Evolutionary conservation across 1,140 invertebrate species (phyloP).

Genomic region (Scylla paramamosain): DNA sequence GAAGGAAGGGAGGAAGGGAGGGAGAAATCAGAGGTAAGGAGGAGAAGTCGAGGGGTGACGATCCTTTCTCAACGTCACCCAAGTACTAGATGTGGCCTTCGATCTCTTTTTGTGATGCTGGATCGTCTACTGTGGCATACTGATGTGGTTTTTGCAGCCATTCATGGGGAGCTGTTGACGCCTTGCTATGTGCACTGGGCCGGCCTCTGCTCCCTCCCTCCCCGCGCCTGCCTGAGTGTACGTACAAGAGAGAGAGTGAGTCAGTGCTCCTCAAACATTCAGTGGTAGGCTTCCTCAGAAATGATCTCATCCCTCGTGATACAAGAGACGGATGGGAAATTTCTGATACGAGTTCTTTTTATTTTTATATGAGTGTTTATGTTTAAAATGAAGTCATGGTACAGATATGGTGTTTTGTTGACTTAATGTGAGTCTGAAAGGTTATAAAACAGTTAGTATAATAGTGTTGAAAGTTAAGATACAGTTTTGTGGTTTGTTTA

Average conservation of each 20-base stretch:
- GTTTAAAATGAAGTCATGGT: background rate
- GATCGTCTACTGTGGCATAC: constrained; percentile 4
- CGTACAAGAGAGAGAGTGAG: background rate
- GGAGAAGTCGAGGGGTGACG: background rate
- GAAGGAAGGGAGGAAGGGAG: background rate
- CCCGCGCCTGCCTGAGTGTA: too few species aligned
- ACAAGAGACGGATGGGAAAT: background rate
- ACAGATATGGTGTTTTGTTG: too few species aligned
- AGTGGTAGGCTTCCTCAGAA: too few species aligned
- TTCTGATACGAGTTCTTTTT: background rate
- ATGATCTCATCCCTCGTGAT: background rate
- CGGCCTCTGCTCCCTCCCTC: too few species aligned
- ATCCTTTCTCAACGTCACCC: background rate
- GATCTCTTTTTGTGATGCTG: background rate
- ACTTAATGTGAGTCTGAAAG: too few species aligned
- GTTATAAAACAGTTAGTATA: too few species aligned
- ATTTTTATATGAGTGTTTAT: background rate
- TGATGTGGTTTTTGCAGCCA: background rate
- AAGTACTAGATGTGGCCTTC: background rate
- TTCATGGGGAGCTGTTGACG: background rate
- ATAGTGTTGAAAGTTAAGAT: too few species aligned
- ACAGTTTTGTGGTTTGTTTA: too few species aligned
- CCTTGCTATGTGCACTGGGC: background rate
- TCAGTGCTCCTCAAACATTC: background rate
- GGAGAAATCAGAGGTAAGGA: background rate